Evolutionary conservation across 2,888 invertebrate species (phyloP).

Genomic region (Trileptium ribeirensis): DNA sequence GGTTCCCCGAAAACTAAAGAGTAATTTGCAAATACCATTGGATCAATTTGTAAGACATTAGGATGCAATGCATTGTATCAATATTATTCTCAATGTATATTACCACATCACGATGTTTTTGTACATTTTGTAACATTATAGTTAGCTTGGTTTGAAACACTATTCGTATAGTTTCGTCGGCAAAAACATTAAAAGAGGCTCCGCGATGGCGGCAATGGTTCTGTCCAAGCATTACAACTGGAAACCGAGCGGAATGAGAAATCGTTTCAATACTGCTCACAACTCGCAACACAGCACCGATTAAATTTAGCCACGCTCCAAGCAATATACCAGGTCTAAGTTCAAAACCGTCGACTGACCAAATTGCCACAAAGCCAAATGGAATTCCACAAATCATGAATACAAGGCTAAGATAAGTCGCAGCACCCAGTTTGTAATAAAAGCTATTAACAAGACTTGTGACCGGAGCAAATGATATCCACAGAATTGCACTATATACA

Average conservation of each 20-base stretch:
- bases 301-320: slow-evolving; percentile 53
- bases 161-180: no score
- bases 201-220: no score
- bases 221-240: background rate
- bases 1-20: no score
- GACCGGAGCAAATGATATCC: slow-evolving; percentile 56
- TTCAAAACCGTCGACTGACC: slow-evolving; percentile 54
- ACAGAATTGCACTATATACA: slow-evolving; percentile 50
- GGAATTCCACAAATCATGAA: slow-evolving; percentile 55
- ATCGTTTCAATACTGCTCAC: slow-evolving; percentile 47
- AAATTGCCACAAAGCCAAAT: slow-evolving; percentile 54
- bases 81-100: no score
- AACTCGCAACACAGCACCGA: slow-evolving; percentile 53
- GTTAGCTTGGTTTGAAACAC: no score
- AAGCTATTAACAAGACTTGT: slow-evolving; percentile 53
- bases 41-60: no score
- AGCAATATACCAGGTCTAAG: slow-evolving; percentile 51
- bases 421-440: slow-evolving; percentile 50
- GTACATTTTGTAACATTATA: no score
- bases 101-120: no score
- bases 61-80: no score
- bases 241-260: slow-evolving; percentile 25
- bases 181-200: no score
- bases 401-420: slow-evolving; percentile 54
- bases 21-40: no score